These are phyloP conservation scores for Hemicordylus capensis DNA, from an alignment of 2,113 vertebrate genomes.

Conservation along the genomic window DNA sequence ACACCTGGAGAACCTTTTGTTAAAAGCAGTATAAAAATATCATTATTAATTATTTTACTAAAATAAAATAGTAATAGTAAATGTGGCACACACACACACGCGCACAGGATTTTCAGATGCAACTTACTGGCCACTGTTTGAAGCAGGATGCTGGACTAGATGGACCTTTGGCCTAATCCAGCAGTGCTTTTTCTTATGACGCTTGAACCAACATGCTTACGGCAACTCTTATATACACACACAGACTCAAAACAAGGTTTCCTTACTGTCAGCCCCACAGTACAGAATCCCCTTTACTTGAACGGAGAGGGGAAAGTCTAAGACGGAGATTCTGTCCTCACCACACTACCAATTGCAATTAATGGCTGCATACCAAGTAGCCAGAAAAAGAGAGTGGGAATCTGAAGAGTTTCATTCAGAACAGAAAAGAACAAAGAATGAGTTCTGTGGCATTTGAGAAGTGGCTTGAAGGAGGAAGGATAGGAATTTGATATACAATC, in stretches of 20 bases:
- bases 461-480: not conserved
- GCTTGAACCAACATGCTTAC: not conserved
- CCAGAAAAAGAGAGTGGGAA: not conserved
- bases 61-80: no score
- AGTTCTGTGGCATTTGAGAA: not conserved
- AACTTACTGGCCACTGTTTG: no score
- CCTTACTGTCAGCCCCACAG: not conserved
- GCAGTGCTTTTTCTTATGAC: no score
- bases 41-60: no score
- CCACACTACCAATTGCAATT: not conserved
- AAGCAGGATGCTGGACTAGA: no score
- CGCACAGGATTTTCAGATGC: no score
- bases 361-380: not conserved
- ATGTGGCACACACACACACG: no score
- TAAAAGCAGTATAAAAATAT: no score
- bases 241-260: not conserved
- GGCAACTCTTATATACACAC: not conserved
- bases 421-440: not conserved
- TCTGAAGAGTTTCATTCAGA: not conserved
- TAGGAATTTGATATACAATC: not conserved
- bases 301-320: not conserved
- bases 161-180: no score
- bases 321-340: not conserved
- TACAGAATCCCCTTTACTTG: not conserved
- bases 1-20: no score